Base-by-base conservation (phyloP, 2,113 vertebrate species). In the Connochaetes taurinus region DNA sequence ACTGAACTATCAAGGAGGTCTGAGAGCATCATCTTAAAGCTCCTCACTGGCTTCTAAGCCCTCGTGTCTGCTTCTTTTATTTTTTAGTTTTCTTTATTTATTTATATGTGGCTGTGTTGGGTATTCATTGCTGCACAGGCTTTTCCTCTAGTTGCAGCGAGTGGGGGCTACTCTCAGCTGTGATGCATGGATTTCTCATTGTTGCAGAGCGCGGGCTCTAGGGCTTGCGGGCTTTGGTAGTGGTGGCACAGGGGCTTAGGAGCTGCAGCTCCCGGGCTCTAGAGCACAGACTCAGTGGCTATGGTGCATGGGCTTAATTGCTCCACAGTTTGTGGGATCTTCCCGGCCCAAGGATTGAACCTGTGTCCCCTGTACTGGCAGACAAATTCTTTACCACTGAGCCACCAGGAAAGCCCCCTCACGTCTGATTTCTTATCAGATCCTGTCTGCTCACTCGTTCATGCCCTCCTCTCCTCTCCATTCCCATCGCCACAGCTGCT, bases 1-100 rank as follows among this genome's bases (percentile, higher is more conserved):
- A 76, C 71, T 76, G 6, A 76, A 27, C 40, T 43, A 27, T 43
- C 71, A 76, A 76, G 71, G 71, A 76, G 43, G 40, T 27, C 40
- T 43, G 60, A 97, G 67, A 78, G 29, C 29, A 83, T 91, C 60
- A 86, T 80, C 60, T 93, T 91, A 43, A 83, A 95, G 86, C 90
- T 95, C 74, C 74, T 62, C 10, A 3, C n/a, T 95, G n/a, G 27
- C 76, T 58, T 85, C 94, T 85, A 91, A 95, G 7, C 25, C 40
- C 31, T 82, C 23, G 0, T 43, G 11, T 91, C 76, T 85, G 47
- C 15, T 89, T 91, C 71, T 36, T 93, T 82, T 16, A 62, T 33
- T 60, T 81, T 76, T 27, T 43, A 23, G 2, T 25, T 43, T 43
- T 76, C 27, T 74, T 74, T 14, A 43, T 40, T 40, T 13, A 12